phyloP scores from a whole-genome alignment of 2,113 vertebrate species.

The Varanus komodoensis region DNA sequence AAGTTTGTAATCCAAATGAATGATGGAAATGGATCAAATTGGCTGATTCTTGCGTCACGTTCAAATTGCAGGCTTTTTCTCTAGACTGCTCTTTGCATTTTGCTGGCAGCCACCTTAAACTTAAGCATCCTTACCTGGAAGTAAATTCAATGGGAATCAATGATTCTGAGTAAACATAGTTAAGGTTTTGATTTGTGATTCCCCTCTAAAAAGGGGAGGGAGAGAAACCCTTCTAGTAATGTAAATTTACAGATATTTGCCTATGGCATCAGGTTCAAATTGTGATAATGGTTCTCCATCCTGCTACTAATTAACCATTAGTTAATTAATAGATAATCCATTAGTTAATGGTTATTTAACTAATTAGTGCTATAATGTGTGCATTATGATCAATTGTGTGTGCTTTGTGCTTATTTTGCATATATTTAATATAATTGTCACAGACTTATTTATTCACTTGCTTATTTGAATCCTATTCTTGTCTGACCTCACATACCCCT shows the following conservation, averaged over 20 bases:
- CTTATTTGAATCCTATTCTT: too few species aligned
- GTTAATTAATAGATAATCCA: too few species aligned
- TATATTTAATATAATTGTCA: too few species aligned
- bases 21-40: background rate
- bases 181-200: background rate
- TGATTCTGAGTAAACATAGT: background rate
- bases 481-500: too few species aligned
- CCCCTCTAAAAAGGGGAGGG: too few species aligned
- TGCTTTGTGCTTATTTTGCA: too few species aligned
- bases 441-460: too few species aligned
- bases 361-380: too few species aligned
- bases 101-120: background rate
- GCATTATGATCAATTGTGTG: too few species aligned
- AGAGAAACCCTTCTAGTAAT: too few species aligned
- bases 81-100: background rate
- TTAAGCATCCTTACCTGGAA: background rate
- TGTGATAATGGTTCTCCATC: background rate
- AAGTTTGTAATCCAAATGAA: background rate
- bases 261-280: background rate
- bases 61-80: background rate
- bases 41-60: background rate
- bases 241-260: background rate
- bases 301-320: background rate
- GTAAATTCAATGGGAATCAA: background rate
- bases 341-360: too few species aligned